phyloP scores from a whole-genome alignment of 2,888 invertebrate species.

The Synergus umbraculus region DNA sequence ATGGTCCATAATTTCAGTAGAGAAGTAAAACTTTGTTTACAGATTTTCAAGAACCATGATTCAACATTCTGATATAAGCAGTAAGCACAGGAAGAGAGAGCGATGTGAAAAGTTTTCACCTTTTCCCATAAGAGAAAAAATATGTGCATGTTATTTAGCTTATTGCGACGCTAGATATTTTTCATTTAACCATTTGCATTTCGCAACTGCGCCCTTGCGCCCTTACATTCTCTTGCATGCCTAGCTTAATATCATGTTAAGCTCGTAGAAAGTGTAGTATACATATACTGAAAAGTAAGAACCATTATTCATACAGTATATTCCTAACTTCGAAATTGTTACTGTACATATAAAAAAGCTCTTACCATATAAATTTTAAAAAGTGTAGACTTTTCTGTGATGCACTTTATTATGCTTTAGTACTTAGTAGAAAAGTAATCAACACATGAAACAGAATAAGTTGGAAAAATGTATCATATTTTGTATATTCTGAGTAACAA shows the following conservation, averaged over 20 bases:
- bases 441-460: background rate
- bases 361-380: background rate
- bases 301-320: background rate
- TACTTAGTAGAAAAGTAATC: background rate
- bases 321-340: background rate
- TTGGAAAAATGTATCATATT: background rate
- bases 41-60: too few relatives aligned
- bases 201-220: background rate
- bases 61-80: too few relatives aligned
- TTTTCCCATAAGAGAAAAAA: background rate
- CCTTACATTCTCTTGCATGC: constrained; percentile 10
- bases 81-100: too few relatives aligned
- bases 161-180: background rate
- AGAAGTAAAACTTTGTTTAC: too few relatives aligned
- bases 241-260: background rate
- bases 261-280: background rate
- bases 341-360: background rate
- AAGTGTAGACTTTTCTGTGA: background rate
- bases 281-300: background rate
- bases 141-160: background rate
- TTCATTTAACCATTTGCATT: background rate
- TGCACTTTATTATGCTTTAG: background rate
- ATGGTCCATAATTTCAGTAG: too few relatives aligned
- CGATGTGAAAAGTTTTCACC: background rate
- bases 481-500: background rate